These are phyloP conservation scores for Oreohelix idahoensis DNA, from an alignment of 1,140 invertebrate species.

Conservation along the genomic window DNA sequence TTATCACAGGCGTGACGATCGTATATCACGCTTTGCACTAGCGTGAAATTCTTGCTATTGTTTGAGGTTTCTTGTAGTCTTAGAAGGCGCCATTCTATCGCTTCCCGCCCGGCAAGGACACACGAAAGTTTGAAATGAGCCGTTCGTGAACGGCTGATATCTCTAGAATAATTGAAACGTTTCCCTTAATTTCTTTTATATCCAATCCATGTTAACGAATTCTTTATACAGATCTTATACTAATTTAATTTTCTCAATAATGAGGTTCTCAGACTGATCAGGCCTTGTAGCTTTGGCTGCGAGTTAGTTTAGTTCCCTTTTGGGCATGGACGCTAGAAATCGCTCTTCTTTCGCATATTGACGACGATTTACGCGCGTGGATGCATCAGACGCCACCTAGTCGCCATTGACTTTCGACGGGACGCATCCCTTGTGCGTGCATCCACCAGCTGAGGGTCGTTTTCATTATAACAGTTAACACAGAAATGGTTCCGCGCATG, in stretches of 20 bases:
- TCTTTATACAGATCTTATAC: not conserved
- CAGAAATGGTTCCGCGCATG: not conserved
- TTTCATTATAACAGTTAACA: not conserved
- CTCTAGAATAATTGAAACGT: not conserved
- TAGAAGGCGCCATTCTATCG: not conserved
- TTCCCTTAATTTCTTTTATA: not conserved
- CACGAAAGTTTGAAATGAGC: conserved; percentile 2
- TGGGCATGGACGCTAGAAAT: not conserved
- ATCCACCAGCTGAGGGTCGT: not conserved
- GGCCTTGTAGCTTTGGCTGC: not conserved
- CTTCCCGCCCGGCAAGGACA: not conserved
- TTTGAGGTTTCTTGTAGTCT: not conserved
- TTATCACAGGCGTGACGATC: not conserved
- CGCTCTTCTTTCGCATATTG: not conserved
- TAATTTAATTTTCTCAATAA: conserved; percentile 1
- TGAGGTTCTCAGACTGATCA: not conserved
- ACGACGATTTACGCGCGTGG: not conserved
- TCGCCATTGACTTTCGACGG: not conserved
- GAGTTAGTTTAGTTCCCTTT: not conserved
- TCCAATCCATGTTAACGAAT: conserved; percentile 5
- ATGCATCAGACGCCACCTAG: not conserved
- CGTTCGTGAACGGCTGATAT: not conserved
- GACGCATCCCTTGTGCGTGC: not conserved
- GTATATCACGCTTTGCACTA: conserved; percentile 1
- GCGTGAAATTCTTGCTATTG: not conserved